Percentiles rank a stretch among this genome's conserved stretches.
These are phyloP conservation scores for Nephrotoma guestfalica DNA, from an alignment of 2,888 invertebrate genomes.

Conservation along the genomic window DNA sequence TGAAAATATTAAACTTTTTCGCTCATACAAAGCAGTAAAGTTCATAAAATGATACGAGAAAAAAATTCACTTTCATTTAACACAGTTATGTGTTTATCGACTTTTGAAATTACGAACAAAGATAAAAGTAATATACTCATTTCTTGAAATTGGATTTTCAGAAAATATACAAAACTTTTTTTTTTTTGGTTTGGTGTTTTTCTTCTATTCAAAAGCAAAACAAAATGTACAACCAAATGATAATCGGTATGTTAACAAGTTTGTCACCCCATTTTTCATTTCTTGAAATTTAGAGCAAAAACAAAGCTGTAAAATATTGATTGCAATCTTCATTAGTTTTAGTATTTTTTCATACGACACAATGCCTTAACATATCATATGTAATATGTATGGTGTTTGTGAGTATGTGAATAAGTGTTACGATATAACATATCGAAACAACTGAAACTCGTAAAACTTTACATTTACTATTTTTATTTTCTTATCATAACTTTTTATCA, in stretches of 20 bases:
- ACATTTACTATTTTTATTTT: background rate
- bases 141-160: background rate
- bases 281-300: background rate
- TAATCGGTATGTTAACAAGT: background rate
- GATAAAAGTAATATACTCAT: background rate
- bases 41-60: background rate
- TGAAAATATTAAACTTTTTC: background rate
- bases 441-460: background rate
- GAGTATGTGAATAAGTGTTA: background rate
- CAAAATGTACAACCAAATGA: background rate
- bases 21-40: background rate
- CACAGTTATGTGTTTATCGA: background rate
- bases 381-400: background rate
- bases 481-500: background rate
- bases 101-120: background rate
- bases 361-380: background rate
- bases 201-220: background rate
- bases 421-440: background rate
- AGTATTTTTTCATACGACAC: background rate
- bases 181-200: background rate
- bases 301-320: background rate
- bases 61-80: background rate
- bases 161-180: background rate
- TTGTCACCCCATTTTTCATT: background rate
- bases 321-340: background rate